phyloP scores from a whole-genome alignment of 1,140 invertebrate species.

The Ctenoplectra terminalis region DNA sequence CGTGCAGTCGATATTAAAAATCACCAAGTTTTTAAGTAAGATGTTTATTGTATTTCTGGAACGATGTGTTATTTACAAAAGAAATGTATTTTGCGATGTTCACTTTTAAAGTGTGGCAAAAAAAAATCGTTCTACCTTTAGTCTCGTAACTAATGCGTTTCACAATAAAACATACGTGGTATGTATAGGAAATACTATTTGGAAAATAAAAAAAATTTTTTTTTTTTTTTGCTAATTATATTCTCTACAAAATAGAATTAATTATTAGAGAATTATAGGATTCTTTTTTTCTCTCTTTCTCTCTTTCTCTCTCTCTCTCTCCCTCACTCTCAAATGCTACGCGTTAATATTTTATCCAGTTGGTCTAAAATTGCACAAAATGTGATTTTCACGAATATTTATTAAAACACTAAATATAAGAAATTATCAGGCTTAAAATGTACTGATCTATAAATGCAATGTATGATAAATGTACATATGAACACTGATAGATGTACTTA shows the following conservation, averaged over 20 bases:
- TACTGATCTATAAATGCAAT: constrained; percentile 63
- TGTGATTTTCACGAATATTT: constrained; percentile 35
- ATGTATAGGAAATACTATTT: constrained; percentile 36
- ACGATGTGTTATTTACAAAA: constrained; percentile 68
- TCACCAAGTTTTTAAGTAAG: constrained; percentile 35
- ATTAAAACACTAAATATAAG: constrained; percentile 55
- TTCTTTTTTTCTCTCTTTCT: too few species aligned
- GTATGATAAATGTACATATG: constrained; percentile 68
- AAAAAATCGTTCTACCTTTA: constrained; percentile 35
- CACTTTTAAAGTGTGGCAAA: constrained; percentile 53
- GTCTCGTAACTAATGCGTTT: constrained; percentile 43
- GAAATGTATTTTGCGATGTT: constrained; percentile 46
- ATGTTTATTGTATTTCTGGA: constrained; percentile 63
- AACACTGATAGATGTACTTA: constrained; percentile 56
- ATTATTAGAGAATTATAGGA: neutral
- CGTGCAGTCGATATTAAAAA: constrained; percentile 13
- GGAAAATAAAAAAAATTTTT: constrained; percentile 42
- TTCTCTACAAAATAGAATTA: constrained; percentile 20
- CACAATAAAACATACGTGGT: constrained; percentile 62
- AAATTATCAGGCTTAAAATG: constrained; percentile 54
- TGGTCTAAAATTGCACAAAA: constrained; percentile 34
- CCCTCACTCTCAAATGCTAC: neutral
- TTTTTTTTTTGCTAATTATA: constrained; percentile 9
- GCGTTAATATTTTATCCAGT: neutral
- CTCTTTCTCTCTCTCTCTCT: too few species aligned